phyloP scores from a whole-genome alignment of 2,888 invertebrate species.

The Nephrotoma appendiculata region DNA sequence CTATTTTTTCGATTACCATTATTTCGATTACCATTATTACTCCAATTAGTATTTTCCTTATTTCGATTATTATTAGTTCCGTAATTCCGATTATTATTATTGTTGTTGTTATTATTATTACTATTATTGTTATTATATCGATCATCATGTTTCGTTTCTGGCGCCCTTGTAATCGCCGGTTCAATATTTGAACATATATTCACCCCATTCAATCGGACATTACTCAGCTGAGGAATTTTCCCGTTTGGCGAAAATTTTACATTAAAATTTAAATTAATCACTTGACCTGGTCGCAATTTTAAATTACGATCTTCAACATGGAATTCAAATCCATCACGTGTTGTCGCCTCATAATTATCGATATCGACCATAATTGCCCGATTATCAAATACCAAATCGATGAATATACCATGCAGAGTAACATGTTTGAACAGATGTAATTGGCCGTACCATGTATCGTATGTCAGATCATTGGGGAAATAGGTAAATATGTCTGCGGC shows the following conservation, averaged over 20 bases:
- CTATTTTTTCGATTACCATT: neutral
- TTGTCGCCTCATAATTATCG: neutral
- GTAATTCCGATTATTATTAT: neutral
- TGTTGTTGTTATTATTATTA: neutral
- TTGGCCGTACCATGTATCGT: neutral
- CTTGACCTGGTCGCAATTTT: neutral
- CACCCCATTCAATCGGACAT: neutral
- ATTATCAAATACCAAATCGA: slow-evolving; percentile 2
- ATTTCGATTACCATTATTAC: no score
- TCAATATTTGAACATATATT: neutral
- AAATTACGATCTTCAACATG: neutral
- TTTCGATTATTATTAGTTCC: neutral
- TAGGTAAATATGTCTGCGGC: neutral
- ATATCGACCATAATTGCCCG: neutral
- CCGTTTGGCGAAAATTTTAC: neutral
- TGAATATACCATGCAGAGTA: neutral
- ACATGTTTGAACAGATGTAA: neutral
- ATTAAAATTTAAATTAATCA: neutral
- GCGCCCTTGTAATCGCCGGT: neutral
- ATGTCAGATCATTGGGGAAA: neutral
- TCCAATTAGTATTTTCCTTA: neutral
- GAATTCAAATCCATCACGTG: neutral
- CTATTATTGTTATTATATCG: neutral
- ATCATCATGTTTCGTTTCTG: neutral
- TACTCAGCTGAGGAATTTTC: neutral